phyloP scores from a whole-genome alignment of 2,113 vertebrate species.

The Notiomystis cincta region DNA sequence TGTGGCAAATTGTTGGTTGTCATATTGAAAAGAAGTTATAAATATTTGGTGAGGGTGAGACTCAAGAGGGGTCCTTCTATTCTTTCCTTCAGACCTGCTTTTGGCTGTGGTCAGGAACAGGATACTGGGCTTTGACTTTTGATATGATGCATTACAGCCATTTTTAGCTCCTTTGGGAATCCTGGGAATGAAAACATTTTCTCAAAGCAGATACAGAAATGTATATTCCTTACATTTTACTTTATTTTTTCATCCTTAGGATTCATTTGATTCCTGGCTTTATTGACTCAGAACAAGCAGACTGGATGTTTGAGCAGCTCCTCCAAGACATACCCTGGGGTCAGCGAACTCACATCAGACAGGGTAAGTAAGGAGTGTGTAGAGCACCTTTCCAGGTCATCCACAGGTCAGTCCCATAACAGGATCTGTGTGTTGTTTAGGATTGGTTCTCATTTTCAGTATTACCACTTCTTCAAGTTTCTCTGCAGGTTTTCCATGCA shows the following conservation, averaged over 20 bases:
- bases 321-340: constrained; percentile 87
- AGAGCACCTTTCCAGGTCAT: neutral
- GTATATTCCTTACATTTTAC: neutral
- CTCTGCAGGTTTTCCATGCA: rapidly evolving
- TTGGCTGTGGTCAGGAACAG: neutral
- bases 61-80: neutral
- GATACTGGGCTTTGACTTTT: neutral
- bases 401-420: neutral
- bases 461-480: neutral
- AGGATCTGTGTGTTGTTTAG: neutral
- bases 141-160: neutral
- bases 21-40: neutral
- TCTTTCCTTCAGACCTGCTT: neutral
- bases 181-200: neutral
- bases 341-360: constrained; percentile 84
- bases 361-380: constrained; percentile 75
- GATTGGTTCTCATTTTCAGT: neutral
- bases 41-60: rapidly evolving
- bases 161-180: neutral
- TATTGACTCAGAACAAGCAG: constrained; percentile 80
- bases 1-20: neutral
- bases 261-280: constrained; percentile 83
- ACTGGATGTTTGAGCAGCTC: constrained; percentile 88
- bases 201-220: neutral
- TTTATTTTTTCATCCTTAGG: constrained; percentile 55